Percentiles rank a stretch among this genome's conserved stretches.
Conservation (phyloP, 2,113 vertebrate species). For the Tichodroma muraria region DNA sequence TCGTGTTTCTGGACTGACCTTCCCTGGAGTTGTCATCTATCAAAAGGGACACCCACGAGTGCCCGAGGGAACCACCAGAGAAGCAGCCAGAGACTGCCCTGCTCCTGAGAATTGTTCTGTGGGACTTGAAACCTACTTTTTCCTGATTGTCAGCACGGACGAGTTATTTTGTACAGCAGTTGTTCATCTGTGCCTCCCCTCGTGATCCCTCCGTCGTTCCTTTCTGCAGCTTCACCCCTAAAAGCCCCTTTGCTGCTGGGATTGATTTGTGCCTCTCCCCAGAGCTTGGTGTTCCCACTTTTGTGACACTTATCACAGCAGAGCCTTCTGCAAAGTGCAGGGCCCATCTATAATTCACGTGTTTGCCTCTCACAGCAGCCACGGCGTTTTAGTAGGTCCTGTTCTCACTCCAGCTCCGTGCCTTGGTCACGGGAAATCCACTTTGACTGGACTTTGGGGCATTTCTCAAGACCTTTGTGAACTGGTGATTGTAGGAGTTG, state of each 20-base stretch:
- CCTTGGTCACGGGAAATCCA: neutral
- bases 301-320: neutral
- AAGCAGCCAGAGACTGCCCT: neutral
- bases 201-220: neutral
- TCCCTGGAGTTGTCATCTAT: neutral
- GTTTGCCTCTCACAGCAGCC: neutral
- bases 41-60: neutral
- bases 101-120: neutral
- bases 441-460: neutral
- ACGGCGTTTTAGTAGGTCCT: neutral
- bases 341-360: neutral
- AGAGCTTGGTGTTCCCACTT: neutral
- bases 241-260: neutral
- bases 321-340: neutral
- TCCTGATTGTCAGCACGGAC: neutral
- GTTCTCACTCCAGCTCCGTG: neutral
- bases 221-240: neutral
- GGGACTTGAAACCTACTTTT: neutral
- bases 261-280: neutral
- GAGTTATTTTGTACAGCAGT: neutral
- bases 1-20: neutral
- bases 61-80: fast-evolving
- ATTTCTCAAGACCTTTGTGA: neutral
- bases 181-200: neutral
- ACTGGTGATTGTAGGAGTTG: neutral